Evolutionary conservation across 1,140 invertebrate species (phyloP).

Genomic region (Drosophila tropicalis): DNA sequence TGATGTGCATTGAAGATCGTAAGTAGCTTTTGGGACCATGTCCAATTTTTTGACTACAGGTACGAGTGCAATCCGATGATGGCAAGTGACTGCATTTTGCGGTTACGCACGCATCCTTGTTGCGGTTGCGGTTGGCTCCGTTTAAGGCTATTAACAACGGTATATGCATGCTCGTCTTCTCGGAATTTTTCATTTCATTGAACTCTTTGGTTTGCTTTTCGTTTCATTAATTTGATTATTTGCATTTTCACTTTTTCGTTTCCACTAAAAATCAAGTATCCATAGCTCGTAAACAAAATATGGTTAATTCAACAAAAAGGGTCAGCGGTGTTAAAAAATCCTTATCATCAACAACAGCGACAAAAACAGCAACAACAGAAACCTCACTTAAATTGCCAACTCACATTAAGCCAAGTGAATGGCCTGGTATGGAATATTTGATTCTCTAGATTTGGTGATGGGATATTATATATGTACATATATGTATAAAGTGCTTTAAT

Average conservation of each 20-base stretch:
- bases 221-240: conserved; percentile 13
- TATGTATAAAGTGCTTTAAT: background rate
- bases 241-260: background rate
- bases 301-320: background rate
- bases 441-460: conserved; percentile 31
- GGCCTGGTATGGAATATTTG: conserved; percentile 54
- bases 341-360: conserved; percentile 2
- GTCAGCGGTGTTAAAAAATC: conserved; percentile 5
- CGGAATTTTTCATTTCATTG: conserved; percentile 37
- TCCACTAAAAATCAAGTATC: background rate
- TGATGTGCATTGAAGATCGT: conserved; percentile 95
- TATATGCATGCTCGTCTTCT: conserved; percentile 20
- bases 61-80: too few species aligned
- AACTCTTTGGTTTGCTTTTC: conserved; percentile 26
- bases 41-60: conserved; percentile 89
- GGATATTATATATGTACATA: background rate
- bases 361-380: conserved; percentile 17
- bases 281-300: conserved; percentile 24
- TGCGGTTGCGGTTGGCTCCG: conserved; percentile 58
- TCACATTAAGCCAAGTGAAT: conserved; percentile 45
- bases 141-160: conserved; percentile 83
- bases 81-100: conserved; percentile 87
- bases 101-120: conserved; percentile 85
- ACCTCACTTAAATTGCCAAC: conserved; percentile 26
- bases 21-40: conserved; percentile 85